Conservation (phyloP, 2,797 vertebrate genomes). For the Sandelia bainsii region DNA sequence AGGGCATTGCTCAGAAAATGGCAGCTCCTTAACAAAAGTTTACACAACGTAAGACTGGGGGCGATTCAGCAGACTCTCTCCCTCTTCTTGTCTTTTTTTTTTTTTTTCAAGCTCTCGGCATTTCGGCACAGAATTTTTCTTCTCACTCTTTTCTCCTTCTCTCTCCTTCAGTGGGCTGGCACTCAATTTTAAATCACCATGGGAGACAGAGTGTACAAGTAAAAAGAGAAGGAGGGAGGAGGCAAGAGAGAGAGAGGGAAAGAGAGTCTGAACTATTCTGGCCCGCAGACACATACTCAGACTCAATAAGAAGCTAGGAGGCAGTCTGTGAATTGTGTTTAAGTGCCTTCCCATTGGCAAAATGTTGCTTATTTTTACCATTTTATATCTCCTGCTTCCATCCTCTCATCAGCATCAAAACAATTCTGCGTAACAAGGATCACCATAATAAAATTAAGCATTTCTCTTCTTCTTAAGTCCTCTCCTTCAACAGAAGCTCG, state of each 20-base stretch:
- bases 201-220: slow-evolving; percentile 53
- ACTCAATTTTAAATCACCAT: slow-evolving; percentile 70
- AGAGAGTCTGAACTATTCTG: slow-evolving; percentile 29
- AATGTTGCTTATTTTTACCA: background rate
- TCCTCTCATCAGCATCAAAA: slow-evolving; percentile 17
- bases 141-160: slow-evolving; percentile 17
- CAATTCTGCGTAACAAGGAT: background rate
- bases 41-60: slow-evolving; percentile 29
- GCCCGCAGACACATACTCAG: slow-evolving; percentile 40
- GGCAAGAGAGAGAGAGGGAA: slow-evolving; percentile 10
- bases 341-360: background rate
- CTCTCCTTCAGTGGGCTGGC: slow-evolving; percentile 56
- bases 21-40: slow-evolving; percentile 26
- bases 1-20: slow-evolving; percentile 33
- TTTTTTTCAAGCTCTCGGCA: slow-evolving; percentile 10
- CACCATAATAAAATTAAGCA: background rate
- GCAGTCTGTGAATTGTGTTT: slow-evolving; percentile 10
- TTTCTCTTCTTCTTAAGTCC: slow-evolving; percentile 4
- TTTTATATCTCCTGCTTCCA: slow-evolving; percentile 15
- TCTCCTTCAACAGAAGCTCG: slow-evolving; percentile 31
- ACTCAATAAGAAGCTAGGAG: slow-evolving; percentile 24
- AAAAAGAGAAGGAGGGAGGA: slow-evolving; percentile 13
- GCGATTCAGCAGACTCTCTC: slow-evolving; percentile 8
- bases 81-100: slow-evolving; percentile 9
- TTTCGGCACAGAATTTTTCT: slow-evolving; percentile 27